Conservation (phyloP, 2,113 vertebrate genomes). For the Gulo gulo region DNA sequence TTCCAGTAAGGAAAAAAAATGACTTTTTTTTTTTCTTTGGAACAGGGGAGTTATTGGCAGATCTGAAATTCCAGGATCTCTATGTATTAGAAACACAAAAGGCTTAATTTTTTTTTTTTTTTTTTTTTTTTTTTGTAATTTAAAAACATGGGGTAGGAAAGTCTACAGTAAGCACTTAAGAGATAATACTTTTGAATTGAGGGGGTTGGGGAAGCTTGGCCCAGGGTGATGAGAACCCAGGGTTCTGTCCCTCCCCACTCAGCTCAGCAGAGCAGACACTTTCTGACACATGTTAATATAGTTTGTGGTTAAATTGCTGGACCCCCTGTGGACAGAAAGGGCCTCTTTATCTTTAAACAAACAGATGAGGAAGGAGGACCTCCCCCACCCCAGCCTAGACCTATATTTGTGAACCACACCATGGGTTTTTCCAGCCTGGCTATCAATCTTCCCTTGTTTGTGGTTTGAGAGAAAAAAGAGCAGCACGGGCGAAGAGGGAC, state of each 20-base stretch:
- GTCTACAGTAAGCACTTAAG: background rate
- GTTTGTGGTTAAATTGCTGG: conserved; percentile 43
- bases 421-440: conserved; percentile 64
- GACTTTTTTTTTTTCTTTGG: conserved; percentile 29
- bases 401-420: background rate
- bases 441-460: conserved; percentile 62
- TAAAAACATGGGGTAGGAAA: background rate
- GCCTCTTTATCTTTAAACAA: conserved; percentile 71
- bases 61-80: conserved; percentile 20
- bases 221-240: background rate
- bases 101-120: background rate
- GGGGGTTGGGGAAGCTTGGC: background rate
- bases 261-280: conserved; percentile 1
- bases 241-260: background rate
- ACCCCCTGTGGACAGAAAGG: conserved; percentile 52
- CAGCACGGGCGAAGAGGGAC: background rate
- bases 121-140: background rate
- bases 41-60: conserved; percentile 14
- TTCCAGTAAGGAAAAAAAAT: conserved; percentile 73
- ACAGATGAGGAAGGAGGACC: conserved; percentile 44
- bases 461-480: background rate
- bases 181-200: background rate
- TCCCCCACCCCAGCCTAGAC: background rate
- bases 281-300: conserved; percentile 51
- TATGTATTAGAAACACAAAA: background rate